These are phyloP conservation scores for Agrotis ipsilon DNA, from an alignment of 2,888 invertebrate species.

Conservation along the genomic window DNA sequence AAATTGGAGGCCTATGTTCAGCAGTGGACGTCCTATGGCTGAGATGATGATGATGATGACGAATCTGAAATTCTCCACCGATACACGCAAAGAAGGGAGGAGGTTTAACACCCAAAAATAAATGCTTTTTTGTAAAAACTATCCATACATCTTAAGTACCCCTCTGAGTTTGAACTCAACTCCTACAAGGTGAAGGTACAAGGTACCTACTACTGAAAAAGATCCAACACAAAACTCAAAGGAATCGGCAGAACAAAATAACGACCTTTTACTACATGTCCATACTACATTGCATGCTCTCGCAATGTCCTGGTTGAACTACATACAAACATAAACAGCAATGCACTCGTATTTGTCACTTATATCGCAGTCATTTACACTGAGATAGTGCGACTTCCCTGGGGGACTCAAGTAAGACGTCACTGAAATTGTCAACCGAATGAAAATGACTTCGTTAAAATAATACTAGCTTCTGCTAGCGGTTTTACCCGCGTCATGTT, in stretches of 20 bases:
- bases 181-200: too few relatives aligned
- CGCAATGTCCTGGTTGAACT: slow-evolving; percentile 15
- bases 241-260: not conserved
- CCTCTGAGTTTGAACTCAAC: too few relatives aligned
- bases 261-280: slow-evolving; percentile 1
- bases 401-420: slow-evolving; percentile 46
- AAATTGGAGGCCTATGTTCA: too few relatives aligned
- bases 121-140: too few relatives aligned
- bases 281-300: slow-evolving; percentile 17
- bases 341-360: slow-evolving; percentile 63
- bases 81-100: too few relatives aligned
- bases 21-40: too few relatives aligned
- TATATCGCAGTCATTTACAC: slow-evolving; percentile 63
- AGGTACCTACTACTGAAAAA: not conserved
- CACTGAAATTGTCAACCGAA: slow-evolving; percentile 47
- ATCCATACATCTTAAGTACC: too few relatives aligned
- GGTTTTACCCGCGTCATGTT: too few relatives aligned
- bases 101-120: too few relatives aligned
- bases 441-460: not conserved
- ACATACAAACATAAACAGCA: slow-evolving; percentile 54
- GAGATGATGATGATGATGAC: too few relatives aligned
- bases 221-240: not conserved
- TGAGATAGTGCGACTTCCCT: slow-evolving; percentile 56
- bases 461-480: too few relatives aligned
- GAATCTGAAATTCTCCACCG: too few relatives aligned